Evolutionary conservation across 2,797 vertebrate species (phyloP), one percentile per base, ranked within the genome.

Genomic region (Falco cherrug): DNA sequence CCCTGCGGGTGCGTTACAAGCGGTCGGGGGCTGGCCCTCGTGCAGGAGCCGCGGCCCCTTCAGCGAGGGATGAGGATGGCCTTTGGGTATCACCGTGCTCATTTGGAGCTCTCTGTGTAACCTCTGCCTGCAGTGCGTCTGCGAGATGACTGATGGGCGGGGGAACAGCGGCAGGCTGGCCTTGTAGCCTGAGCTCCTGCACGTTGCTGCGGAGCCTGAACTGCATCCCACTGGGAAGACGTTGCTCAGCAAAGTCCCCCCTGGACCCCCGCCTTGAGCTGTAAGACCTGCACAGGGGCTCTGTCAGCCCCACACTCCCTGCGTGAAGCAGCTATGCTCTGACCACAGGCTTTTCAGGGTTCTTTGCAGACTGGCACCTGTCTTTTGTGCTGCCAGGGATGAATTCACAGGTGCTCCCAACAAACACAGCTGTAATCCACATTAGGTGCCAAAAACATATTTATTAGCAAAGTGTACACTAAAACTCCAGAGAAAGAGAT

Each of bases 391-490:
- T 59, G 8, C 29, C 19, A 2, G 14, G 18, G 20, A 4, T 28
- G 75, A 51, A 28, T 31, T n/a, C 6, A 5, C 0, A 1, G 25
- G 2, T 25, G 22, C 10, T 43, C 54, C 48, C 51, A 53, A 74
- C 8, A 35, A 56, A 61, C n/a, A 26, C 54, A 43, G 28, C 59
- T 29, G 20, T 25, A 37, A 77, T 29, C 64, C 35, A 15, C 22
- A 0, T 59, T 31, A 94, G 93, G 95, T 98, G 97, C 97, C 97
- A 98, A 98, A 97, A 97, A 80, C 94, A 95, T 97, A 91, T 98
- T 98, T 98, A 98, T 98, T 98, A 97, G 97, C 96, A 97, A 98
- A 97, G 96, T 97, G 95, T 96, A 96, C 95, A 92, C 97, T 97
- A 98, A 96, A 97, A 97, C 95, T 96, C 89, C 96, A 86, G 93